Conservation (phyloP, 1,140 invertebrate species). For the Anoplophora glabripennis region DNA sequence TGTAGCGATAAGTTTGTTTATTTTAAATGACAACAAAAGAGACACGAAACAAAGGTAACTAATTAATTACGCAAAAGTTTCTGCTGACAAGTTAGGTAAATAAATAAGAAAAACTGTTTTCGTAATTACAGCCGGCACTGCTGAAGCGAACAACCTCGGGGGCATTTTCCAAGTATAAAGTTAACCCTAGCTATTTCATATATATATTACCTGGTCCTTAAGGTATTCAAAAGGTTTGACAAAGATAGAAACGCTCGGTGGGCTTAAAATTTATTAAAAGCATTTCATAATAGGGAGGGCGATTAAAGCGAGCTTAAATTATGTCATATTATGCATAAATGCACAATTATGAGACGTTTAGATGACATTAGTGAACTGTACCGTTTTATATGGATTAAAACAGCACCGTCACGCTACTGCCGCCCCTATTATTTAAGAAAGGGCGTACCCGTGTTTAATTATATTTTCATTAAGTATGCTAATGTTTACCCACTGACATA, state of each 20-base stretch:
- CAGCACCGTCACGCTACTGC: conserved; percentile 1
- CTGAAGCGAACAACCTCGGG: conserved; percentile 17
- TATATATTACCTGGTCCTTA: conserved; percentile 11
- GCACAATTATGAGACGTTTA: conserved; percentile 36
- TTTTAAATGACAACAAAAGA: conserved; percentile 21
- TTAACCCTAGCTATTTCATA: background rate
- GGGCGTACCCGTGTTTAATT: conserved; percentile 18
- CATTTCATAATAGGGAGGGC: conserved; percentile 30
- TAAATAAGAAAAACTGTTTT: conserved; percentile 25
- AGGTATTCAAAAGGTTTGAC: background rate
- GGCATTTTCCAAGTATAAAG: conserved; percentile 1
- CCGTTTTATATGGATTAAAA: conserved; percentile 31
- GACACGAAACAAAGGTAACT: conserved; percentile 15
- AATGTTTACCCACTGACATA: too few relatives aligned
- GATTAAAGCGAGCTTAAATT: conserved; percentile 37
- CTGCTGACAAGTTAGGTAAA: conserved; percentile 21
- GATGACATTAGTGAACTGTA: conserved; percentile 32
- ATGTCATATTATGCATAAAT: conserved; percentile 39
- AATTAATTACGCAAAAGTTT: conserved; percentile 20
- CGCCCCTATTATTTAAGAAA: conserved; percentile 16
- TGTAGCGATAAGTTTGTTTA: conserved; percentile 19
- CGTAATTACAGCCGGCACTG: conserved; percentile 18
- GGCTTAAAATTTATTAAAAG: conserved; percentile 24
- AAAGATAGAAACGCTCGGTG: background rate
- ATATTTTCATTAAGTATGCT: conserved; percentile 17